These are phyloP conservation scores for Oppia nitens DNA, from an alignment of 1,140 invertebrate genomes.

Conservation along the genomic window DNA sequence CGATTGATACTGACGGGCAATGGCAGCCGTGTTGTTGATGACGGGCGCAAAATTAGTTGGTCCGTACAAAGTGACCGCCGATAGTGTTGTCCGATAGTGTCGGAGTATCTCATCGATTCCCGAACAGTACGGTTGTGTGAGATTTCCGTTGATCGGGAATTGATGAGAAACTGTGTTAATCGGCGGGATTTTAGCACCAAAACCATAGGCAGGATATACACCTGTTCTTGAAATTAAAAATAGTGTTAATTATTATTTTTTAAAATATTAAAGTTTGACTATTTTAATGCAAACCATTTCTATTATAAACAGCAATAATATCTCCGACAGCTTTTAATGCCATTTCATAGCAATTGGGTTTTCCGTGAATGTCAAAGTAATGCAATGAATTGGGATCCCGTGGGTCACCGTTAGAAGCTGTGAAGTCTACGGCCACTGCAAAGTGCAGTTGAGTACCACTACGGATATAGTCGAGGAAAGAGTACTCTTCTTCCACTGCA, in stretches of 20 bases:
- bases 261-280: too few relatives aligned
- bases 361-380: slow-evolving; percentile 26
- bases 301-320: slow-evolving; percentile 45
- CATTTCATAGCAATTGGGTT: slow-evolving; percentile 39
- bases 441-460: slow-evolving; percentile 36
- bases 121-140: slow-evolving; percentile 22
- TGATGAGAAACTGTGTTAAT: not conserved
- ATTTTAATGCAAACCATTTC: not conserved
- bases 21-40: slow-evolving; percentile 36
- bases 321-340: slow-evolving; percentile 40
- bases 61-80: slow-evolving; percentile 40
- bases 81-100: slow-evolving; percentile 30
- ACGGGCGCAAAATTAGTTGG: slow-evolving; percentile 47
- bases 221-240: slow-evolving; percentile 8
- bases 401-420: slow-evolving; percentile 47
- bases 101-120: slow-evolving; percentile 29
- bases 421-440: slow-evolving; percentile 48
- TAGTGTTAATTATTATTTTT: too few relatives aligned
- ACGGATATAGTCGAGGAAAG: slow-evolving; percentile 14
- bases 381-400: slow-evolving; percentile 38
- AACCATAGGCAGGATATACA: slow-evolving; percentile 6
- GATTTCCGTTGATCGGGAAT: slow-evolving; percentile 16
- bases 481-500: not conserved
- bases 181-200: slow-evolving; percentile 15
- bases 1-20: slow-evolving; percentile 18